Evolutionary conservation across 2,113 vertebrate genomes (phyloP).

Genomic region (Paraplagusia blochii): DNA sequence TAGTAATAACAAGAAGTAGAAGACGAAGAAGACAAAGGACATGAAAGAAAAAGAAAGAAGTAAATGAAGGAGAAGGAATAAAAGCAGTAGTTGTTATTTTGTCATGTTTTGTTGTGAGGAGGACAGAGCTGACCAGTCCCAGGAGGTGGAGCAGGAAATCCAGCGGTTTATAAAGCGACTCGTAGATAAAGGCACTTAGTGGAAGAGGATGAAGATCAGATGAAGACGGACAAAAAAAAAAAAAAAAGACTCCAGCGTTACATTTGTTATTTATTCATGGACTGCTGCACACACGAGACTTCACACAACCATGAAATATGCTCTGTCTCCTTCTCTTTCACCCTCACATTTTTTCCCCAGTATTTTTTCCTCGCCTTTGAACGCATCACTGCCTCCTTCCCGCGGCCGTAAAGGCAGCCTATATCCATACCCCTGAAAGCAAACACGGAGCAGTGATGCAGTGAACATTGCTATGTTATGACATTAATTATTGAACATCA

Average conservation of each 20-base stretch:
- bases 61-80: too few species aligned
- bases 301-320: constrained; percentile 2
- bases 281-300: constrained; percentile 18
- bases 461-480: constrained; percentile 19
- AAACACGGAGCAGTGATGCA: constrained; percentile 34
- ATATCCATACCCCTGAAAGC: constrained; percentile 24
- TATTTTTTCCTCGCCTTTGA: constrained; percentile 27
- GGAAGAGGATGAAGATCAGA: constrained; percentile 29
- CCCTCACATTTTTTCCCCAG: constrained; percentile 20
- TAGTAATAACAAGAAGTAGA: too few species aligned
- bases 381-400: constrained; percentile 49
- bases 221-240: constrained; percentile 32
- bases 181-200: constrained; percentile 22
- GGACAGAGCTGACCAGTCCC: too few species aligned
- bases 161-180: constrained; percentile 16
- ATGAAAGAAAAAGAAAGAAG: too few species aligned
- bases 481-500: constrained; percentile 46
- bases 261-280: constrained; percentile 43
- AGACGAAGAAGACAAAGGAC: too few species aligned
- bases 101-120: too few species aligned
- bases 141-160: constrained; percentile 14
- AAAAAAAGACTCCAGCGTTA: constrained; percentile 10
- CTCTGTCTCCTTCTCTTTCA: constrained; percentile 12
- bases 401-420: constrained; percentile 19
- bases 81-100: too few species aligned